Conservation (phyloP, 2,113 vertebrate species). For the Aldabrachelys gigantea region DNA sequence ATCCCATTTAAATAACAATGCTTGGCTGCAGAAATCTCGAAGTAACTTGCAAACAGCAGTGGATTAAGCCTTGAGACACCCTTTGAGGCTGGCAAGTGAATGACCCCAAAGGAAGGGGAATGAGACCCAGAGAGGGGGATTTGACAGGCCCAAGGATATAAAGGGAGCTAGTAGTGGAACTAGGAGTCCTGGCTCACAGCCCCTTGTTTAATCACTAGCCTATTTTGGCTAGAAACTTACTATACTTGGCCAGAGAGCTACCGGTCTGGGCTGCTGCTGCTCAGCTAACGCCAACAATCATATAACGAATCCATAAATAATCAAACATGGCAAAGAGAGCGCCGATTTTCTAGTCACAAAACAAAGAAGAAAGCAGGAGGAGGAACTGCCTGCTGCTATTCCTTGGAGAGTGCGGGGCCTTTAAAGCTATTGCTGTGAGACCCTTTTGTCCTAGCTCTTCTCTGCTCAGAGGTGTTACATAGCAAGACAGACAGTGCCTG, state of each 20-base stretch:
- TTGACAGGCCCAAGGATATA: neutral
- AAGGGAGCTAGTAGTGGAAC: neutral
- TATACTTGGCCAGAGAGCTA: neutral
- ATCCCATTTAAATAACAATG: neutral
- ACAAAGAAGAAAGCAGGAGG: neutral
- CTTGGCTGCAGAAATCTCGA: neutral
- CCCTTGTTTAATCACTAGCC: neutral
- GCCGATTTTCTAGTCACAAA: neutral
- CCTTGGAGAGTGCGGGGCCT: neutral
- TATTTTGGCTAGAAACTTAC: neutral
- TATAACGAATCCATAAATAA: neutral
- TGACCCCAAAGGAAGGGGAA: neutral
- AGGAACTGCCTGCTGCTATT: neutral
- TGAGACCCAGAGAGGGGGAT: neutral
- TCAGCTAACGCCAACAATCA: neutral
- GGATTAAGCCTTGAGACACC: neutral
- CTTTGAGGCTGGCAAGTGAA: neutral
- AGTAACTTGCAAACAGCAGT: neutral
- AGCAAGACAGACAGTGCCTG: neutral
- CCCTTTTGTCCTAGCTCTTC: neutral
- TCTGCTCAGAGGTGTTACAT: neutral
- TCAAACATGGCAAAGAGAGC: neutral
- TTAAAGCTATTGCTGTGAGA: neutral
- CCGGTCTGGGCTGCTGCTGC: neutral
- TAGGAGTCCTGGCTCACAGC: neutral